phyloP scores from a whole-genome alignment of 2,797 vertebrate species.

The Odontamblyopus lacepedii region DNA sequence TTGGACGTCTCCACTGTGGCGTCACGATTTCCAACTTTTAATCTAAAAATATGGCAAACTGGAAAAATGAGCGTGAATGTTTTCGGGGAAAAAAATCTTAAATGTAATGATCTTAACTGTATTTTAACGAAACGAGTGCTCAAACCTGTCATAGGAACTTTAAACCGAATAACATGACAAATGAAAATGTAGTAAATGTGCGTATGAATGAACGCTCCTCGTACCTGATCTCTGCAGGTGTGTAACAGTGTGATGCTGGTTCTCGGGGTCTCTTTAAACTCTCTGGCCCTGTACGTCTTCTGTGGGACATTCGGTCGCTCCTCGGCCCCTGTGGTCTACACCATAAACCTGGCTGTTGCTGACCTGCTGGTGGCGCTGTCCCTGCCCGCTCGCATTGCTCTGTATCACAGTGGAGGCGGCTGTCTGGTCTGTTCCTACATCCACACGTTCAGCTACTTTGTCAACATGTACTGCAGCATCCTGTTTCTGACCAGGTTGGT shows the following conservation, averaged over 20 bases:
- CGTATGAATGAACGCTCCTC: neutral
- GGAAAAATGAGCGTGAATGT: too few species aligned
- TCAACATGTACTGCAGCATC: conserved; percentile 99
- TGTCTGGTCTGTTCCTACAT: conserved; percentile 88
- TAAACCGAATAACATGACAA: too few species aligned
- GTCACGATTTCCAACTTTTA: too few species aligned
- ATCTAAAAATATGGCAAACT: too few species aligned
- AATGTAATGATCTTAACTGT: too few species aligned
- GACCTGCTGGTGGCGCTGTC: conserved; percentile 95
- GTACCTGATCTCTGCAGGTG: conserved; percentile 45
- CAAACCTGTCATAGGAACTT: too few species aligned
- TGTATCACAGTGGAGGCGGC: conserved; percentile 85
- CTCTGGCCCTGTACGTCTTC: conserved; percentile 90
- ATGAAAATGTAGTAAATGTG: neutral
- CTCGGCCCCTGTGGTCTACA: conserved; percentile 92
- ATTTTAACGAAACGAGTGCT: too few species aligned
- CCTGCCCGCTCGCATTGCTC: conserved; percentile 87
- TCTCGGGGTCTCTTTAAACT: conserved; percentile 88
- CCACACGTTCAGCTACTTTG: conserved; percentile 94
- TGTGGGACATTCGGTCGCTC: conserved; percentile 83
- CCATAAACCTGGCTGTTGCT: conserved; percentile 92
- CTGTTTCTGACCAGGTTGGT: conserved; percentile 87
- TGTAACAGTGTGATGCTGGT: conserved; percentile 87
- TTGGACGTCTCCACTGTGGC: too few species aligned
- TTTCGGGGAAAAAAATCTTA: too few species aligned